Evolutionary conservation across 2,888 invertebrate species (phyloP).

Genomic region (Creontiades dilutus): DNA sequence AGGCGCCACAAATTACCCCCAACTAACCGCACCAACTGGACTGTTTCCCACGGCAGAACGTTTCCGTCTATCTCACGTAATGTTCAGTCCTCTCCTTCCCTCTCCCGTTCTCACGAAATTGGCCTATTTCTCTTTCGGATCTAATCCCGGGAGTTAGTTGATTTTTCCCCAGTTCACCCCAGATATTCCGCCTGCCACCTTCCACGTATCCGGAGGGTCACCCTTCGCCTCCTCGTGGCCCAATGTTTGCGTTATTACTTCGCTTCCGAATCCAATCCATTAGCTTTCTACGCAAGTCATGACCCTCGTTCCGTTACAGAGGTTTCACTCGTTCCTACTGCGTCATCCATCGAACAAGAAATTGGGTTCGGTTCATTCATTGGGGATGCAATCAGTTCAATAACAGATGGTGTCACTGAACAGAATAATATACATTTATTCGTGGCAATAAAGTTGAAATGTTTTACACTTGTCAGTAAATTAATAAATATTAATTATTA

Average conservation of each 20-base stretch:
- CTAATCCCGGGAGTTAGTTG: constrained; percentile 33
- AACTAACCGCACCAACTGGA: constrained; percentile 39
- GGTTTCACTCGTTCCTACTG: neutral
- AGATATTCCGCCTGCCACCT: neutral
- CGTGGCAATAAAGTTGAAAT: no score
- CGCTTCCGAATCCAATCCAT: constrained; percentile 11
- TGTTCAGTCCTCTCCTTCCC: neutral
- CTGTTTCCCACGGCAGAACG: constrained; percentile 35
- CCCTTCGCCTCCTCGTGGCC: neutral
- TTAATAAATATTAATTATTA: no score
- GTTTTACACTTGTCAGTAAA: no score
- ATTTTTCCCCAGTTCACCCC: neutral
- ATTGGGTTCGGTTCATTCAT: neutral
- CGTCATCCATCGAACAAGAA: neutral
- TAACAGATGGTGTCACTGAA: no score
- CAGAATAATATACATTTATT: no score
- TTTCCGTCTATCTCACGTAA: constrained; percentile 52
- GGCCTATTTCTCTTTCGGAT: constrained; percentile 53
- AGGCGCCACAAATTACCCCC: constrained; percentile 52
- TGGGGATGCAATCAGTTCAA: no score
- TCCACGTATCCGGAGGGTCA: neutral
- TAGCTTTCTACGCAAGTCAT: constrained; percentile 1
- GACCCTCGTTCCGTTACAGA: neutral
- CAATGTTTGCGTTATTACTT: constrained; percentile 35
- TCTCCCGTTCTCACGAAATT: constrained; percentile 25